phyloP scores from a whole-genome alignment of 2,113 vertebrate genomes.

The Lasiurus cinereus region DNA sequence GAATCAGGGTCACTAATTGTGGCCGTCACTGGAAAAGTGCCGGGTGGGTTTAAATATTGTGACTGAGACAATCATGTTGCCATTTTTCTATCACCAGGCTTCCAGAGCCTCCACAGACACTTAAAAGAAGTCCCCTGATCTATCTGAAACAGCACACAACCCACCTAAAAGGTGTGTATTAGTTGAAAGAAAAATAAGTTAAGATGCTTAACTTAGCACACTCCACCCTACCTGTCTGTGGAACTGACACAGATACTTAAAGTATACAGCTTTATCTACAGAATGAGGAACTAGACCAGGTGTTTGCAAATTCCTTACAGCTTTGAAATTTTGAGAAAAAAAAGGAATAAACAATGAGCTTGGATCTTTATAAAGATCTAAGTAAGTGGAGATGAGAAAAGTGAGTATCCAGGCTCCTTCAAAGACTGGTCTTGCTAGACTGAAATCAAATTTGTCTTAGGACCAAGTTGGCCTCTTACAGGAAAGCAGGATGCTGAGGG shows the following conservation, averaged over 20 bases:
- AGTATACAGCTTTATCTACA: not conserved
- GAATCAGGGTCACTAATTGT: too few relatives aligned
- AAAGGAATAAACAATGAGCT: not conserved
- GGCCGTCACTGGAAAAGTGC: not conserved
- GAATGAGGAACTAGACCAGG: not conserved
- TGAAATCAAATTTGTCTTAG: not conserved
- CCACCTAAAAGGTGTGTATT: accelerated
- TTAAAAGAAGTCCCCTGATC: accelerated
- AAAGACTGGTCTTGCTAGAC: not conserved
- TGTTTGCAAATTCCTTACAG: not conserved
- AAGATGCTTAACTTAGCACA: not conserved
- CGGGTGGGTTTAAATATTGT: not conserved
- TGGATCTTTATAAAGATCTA: not conserved
- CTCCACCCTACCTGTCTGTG: not conserved
- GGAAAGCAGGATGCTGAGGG: not conserved
- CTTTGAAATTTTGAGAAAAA: not conserved
- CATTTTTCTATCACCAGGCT: too few relatives aligned
- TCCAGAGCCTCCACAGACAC: not conserved
- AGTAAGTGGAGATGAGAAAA: too few relatives aligned
- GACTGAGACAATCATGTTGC: accelerated
- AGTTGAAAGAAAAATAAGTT: not conserved
- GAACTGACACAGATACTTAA: not conserved
- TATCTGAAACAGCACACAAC: not conserved
- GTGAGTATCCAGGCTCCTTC: not conserved
- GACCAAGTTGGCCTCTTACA: not conserved